Conservation (phyloP, 2,797 vertebrate genomes). For the Sebastolobus alascanus region DNA sequence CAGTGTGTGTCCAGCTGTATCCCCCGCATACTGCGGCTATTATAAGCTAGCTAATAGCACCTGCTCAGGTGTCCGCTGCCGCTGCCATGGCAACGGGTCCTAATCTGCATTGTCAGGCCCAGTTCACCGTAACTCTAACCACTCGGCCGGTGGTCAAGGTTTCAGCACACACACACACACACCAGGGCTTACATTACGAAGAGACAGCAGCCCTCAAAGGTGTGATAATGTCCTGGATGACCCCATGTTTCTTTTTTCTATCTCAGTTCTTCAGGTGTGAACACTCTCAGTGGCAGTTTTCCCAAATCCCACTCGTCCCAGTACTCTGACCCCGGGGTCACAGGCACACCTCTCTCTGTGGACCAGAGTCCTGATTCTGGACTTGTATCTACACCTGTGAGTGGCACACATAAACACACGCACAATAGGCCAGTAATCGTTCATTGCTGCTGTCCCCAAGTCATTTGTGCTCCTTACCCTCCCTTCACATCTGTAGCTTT, state of each 20-base stretch:
- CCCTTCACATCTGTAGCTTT: background rate
- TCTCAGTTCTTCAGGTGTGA: slow-evolving; percentile 90
- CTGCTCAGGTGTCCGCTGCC: slow-evolving; percentile 82
- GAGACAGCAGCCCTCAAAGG: slow-evolving; percentile 14
- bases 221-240: background rate
- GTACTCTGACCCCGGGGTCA: slow-evolving; percentile 79
- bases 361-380: slow-evolving; percentile 85
- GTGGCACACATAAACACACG: slow-evolving; percentile 48
- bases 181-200: slow-evolving; percentile 73
- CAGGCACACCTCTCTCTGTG: slow-evolving; percentile 67
- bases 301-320: slow-evolving; percentile 82
- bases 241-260: background rate
- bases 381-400: slow-evolving; percentile 88
- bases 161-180: slow-evolving; percentile 70
- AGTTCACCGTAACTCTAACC: slow-evolving; percentile 84
- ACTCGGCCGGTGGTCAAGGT: slow-evolving; percentile 72
- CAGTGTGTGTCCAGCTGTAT: slow-evolving; percentile 16
- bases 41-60: slow-evolving; percentile 62
- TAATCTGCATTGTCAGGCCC: slow-evolving; percentile 80
- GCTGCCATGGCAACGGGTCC: slow-evolving; percentile 78
- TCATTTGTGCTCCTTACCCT: slow-evolving; percentile 9
- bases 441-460: slow-evolving; percentile 1
- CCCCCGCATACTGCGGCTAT: slow-evolving; percentile 32
- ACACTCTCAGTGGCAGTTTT: slow-evolving; percentile 84
- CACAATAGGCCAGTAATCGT: background rate